A percentile compares a stretch with the other conserved stretches of the same genome.
Conservation (phyloP, 2,888 invertebrate species). For the Melinaea marsaeus region DNA sequence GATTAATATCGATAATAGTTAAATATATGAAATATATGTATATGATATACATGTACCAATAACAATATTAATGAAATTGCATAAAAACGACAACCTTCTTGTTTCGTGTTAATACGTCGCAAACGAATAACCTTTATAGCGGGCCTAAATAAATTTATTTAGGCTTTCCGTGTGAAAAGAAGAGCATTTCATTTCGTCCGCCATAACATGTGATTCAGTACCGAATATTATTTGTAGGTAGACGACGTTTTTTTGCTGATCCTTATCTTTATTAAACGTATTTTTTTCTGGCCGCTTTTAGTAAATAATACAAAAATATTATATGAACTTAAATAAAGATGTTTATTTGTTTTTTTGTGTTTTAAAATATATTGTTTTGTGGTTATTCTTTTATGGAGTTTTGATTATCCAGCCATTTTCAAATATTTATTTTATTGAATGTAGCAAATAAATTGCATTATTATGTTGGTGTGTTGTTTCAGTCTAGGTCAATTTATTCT, state of each 20-base stretch:
- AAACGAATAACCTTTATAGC: neutral
- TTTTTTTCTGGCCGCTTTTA: neutral
- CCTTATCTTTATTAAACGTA: neutral
- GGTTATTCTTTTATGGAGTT: no score
- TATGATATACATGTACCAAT: neutral
- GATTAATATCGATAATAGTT: neutral
- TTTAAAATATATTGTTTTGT: no score
- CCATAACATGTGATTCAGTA: conserved; percentile 5
- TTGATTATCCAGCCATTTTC: no score
- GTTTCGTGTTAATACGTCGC: neutral
- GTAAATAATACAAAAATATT: neutral
- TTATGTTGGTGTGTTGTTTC: no score
- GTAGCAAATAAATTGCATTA: no score
- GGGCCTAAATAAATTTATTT: conserved; percentile 12
- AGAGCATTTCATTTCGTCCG: conserved; percentile 4
- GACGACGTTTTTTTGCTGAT: neutral
- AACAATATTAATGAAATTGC: neutral
- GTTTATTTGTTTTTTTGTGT: no score
- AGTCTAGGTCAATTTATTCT: neutral
- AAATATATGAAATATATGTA: neutral
- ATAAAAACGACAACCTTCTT: neutral
- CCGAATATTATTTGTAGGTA: neutral
- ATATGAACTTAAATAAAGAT: neutral
- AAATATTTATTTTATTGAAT: no score
- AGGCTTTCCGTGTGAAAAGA: neutral